Evolutionary conservation across 2,888 invertebrate species (phyloP).

Genomic region (Elegia similella): DNA sequence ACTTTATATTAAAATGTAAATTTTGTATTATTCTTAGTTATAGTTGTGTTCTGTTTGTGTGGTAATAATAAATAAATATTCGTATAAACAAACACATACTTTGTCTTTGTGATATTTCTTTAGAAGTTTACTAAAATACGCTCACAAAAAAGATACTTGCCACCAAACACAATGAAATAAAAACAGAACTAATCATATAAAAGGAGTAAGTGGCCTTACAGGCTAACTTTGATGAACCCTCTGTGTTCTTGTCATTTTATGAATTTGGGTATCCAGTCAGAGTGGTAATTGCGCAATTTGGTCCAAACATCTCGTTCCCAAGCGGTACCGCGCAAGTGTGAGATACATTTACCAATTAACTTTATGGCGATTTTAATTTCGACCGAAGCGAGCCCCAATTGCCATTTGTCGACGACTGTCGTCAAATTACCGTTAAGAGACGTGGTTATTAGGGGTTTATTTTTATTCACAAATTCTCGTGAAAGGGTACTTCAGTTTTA

Average conservation of each 20-base stretch:
- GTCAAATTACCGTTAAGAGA: background rate
- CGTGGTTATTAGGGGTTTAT: background rate
- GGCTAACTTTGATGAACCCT: no score
- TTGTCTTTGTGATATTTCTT: no score
- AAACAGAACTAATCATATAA: no score
- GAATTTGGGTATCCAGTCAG: background rate
- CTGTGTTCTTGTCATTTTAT: background rate
- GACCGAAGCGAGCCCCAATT: background rate
- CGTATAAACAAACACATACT: no score
- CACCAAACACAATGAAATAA: no score
- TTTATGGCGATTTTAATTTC: conserved; percentile 7
- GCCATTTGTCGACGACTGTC: background rate
- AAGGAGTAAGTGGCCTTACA: no score
- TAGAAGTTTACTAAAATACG: no score
- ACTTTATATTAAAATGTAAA: no score
- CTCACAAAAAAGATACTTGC: no score
- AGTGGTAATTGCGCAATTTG: background rate
- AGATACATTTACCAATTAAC: background rate
- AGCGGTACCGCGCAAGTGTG: background rate
- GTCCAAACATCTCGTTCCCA: background rate
- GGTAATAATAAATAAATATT: no score
- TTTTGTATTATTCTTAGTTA: no score
- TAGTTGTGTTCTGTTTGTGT: no score
- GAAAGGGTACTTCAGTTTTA: background rate
- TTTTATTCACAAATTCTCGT: background rate